These are phyloP conservation scores for Melitaea cinxia DNA, from an alignment of 1,140 invertebrate species.

Conservation along the genomic window DNA sequence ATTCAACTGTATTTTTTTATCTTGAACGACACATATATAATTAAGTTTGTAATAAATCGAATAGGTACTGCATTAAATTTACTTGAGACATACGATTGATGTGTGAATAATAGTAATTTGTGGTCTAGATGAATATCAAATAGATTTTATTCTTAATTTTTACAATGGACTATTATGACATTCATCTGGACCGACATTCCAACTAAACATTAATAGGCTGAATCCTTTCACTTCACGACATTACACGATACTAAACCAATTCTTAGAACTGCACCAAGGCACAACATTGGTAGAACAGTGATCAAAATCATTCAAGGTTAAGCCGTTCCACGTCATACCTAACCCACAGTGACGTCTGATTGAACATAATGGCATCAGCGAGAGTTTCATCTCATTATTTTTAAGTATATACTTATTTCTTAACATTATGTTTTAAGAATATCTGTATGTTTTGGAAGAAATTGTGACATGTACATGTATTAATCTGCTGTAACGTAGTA, in stretches of 20 bases:
- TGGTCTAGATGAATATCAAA: no score
- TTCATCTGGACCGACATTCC: constrained; percentile 44
- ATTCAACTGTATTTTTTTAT: no score
- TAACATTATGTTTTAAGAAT: not conserved
- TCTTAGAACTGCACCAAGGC: constrained; percentile 43
- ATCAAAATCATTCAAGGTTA: constrained; percentile 36
- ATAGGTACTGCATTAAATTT: no score
- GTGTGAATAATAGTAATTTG: no score
- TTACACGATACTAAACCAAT: constrained; percentile 52
- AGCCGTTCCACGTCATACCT: constrained; percentile 5
- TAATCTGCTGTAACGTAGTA: no score
- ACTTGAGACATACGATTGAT: no score
- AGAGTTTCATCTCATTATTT: not conserved
- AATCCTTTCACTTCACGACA: constrained; percentile 63
- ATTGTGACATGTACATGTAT: no score
- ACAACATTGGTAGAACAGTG: constrained; percentile 15
- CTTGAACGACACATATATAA: no score
- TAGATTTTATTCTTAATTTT: no score
- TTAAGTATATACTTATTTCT: not conserved
- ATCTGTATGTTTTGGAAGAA: not conserved
- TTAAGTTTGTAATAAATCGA: no score
- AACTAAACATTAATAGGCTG: constrained; percentile 22
- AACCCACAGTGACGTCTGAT: constrained; percentile 8
- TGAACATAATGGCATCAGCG: constrained; percentile 1
- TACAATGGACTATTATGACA: constrained; percentile 11